phyloP scores from a whole-genome alignment of 2,888 invertebrate genomes.

The Lasioglossum leucozonium region DNA sequence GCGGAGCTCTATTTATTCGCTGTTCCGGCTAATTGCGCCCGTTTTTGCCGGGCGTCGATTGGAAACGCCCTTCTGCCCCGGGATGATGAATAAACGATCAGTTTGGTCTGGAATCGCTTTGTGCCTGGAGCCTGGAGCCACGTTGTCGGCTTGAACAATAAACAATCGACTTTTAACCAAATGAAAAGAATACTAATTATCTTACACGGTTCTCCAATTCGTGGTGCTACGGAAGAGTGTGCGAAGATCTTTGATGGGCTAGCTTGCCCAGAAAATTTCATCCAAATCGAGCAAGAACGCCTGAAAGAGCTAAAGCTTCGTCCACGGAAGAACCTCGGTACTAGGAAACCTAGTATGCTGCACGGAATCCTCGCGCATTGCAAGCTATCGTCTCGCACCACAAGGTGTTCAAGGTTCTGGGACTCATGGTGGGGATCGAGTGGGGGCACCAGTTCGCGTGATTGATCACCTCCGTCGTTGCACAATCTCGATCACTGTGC shows the following conservation, averaged over 20 bases:
- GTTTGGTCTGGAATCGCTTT: not conserved
- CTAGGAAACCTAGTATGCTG: not conserved
- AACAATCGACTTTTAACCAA: not conserved
- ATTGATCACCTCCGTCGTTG: no score
- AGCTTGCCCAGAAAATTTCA: no score
- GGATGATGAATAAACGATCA: not conserved
- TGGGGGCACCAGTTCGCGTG: not conserved
- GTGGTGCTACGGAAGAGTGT: not conserved
- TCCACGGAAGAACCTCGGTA: not conserved
- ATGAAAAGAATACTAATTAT: not conserved
- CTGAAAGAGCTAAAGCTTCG: not conserved
- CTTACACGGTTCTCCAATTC: not conserved
- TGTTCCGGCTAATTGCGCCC: slow-evolving; percentile 13
- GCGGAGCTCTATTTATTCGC: not conserved
- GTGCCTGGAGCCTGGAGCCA: not conserved
- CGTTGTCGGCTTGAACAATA: not conserved
- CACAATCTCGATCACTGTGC: not conserved
- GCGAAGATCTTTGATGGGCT: no score
- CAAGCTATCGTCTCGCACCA: not conserved
- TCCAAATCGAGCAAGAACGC: no score
- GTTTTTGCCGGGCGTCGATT: not conserved
- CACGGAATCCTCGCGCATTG: not conserved
- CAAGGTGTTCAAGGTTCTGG: not conserved
- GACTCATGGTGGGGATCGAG: not conserved
- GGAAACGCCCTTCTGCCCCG: not conserved